Evolutionary conservation across 1,140 invertebrate species (phyloP).

Genomic region (Tenebrio molitor): DNA sequence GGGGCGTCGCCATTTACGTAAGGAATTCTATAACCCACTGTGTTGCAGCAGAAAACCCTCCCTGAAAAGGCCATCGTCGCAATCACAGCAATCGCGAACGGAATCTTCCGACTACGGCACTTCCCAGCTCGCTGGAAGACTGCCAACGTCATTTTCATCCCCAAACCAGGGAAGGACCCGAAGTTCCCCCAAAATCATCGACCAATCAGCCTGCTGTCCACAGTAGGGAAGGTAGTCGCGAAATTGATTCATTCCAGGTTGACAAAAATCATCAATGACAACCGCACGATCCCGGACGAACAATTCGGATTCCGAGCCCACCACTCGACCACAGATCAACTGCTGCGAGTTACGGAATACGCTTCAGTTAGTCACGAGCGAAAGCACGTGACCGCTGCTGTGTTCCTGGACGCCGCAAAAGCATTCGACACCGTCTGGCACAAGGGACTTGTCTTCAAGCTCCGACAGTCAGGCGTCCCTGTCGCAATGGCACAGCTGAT

Average conservation of each 20-base stretch:
- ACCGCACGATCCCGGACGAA: neutral
- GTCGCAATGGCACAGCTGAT: neutral
- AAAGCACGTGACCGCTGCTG: constrained; percentile 49
- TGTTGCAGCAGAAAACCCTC: neutral
- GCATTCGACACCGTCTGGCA: constrained; percentile 61
- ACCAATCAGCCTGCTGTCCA: constrained; percentile 62
- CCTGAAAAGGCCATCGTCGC: neutral
- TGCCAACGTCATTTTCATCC: constrained; percentile 62
- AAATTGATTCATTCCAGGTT: constrained; percentile 41
- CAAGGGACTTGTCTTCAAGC: constrained; percentile 53
- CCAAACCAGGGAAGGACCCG: constrained; percentile 64
- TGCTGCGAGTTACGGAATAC: constrained; percentile 47
- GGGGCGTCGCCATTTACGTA: too few species aligned
- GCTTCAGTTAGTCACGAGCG: constrained; percentile 29
- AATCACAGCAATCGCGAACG: neutral
- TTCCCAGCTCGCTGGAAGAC: constrained; percentile 59
- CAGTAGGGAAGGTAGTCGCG: constrained; percentile 61
- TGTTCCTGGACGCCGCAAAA: constrained; percentile 56
- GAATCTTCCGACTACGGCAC: constrained; percentile 6
- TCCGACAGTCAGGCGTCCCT: constrained; percentile 1
- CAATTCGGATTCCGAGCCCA: constrained; percentile 53
- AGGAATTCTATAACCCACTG: too few species aligned
- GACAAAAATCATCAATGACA: neutral
- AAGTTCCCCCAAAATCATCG: constrained; percentile 55
- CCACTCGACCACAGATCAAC: constrained; percentile 51